A percentile compares a stretch with the other conserved stretches of the same genome.
phyloP scores from a whole-genome alignment of 2,113 vertebrate species.

The Odocoileus virginianus region DNA sequence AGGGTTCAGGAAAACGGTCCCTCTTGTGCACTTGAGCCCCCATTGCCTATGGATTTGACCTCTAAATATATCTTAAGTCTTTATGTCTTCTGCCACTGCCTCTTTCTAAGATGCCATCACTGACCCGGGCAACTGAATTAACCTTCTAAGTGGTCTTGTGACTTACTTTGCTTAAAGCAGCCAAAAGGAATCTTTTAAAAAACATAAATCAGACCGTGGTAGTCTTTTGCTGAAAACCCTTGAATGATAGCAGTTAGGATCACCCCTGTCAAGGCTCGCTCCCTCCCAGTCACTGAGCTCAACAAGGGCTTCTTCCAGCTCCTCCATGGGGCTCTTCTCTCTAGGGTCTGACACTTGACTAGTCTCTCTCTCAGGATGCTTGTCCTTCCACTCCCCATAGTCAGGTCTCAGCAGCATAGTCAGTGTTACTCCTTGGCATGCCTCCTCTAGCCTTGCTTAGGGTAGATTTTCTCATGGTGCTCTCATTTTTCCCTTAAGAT shows the following conservation, averaged over 20 bases:
- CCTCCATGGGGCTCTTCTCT: background rate
- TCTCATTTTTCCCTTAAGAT: background rate
- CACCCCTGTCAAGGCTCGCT: background rate
- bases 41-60: background rate
- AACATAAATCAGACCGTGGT: background rate
- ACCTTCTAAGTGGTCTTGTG: background rate
- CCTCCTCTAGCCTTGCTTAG: background rate
- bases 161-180: background rate
- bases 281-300: background rate
- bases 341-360: background rate
- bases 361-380: background rate
- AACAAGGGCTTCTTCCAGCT: background rate
- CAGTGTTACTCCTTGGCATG: background rate
- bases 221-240: background rate
- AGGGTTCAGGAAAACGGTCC: background rate
- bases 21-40: background rate
- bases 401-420: background rate
- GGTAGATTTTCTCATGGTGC: background rate
- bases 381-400: background rate
- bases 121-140: background rate
- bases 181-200: background rate
- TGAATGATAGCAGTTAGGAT: no score
- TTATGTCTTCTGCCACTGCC: background rate
- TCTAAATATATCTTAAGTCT: background rate
- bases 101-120: background rate